Evolutionary conservation across 1,140 invertebrate genomes (phyloP).

Genomic region (Holotrichia oblita): DNA sequence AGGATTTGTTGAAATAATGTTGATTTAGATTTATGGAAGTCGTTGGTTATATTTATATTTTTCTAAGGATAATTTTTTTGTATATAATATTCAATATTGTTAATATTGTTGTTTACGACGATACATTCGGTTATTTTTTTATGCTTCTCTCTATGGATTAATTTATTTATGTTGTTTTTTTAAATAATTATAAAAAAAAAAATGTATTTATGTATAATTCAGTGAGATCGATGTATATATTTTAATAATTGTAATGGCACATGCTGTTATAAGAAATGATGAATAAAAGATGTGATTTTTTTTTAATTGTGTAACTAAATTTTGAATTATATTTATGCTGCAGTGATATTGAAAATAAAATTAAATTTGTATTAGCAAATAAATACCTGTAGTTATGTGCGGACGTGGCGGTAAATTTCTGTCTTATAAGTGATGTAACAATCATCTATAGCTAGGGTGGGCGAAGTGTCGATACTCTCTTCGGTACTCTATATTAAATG

Average conservation of each 20-base stretch:
- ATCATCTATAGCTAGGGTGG: neutral
- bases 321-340: too few species aligned
- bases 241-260: neutral
- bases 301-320: neutral
- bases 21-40: neutral
- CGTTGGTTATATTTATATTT: neutral
- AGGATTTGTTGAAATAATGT: neutral
- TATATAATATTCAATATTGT: too few species aligned
- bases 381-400: too few species aligned
- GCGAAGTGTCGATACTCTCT: neutral
- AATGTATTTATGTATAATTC: neutral
- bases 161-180: neutral
- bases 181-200: neutral
- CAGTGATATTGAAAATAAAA: too few species aligned
- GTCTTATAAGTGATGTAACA: too few species aligned
- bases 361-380: too few species aligned
- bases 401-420: too few species aligned
- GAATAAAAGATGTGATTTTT: neutral
- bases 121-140: neutral
- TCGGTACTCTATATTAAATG: too few species aligned
- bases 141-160: neutral
- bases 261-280: neutral
- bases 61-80: neutral
- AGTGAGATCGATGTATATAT: neutral
- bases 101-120: neutral